A percentile compares a stretch with the other conserved stretches of the same genome.
Evolutionary conservation across 2,797 vertebrate genomes (phyloP).

Genomic region (Lateolabrax maculatus): DNA sequence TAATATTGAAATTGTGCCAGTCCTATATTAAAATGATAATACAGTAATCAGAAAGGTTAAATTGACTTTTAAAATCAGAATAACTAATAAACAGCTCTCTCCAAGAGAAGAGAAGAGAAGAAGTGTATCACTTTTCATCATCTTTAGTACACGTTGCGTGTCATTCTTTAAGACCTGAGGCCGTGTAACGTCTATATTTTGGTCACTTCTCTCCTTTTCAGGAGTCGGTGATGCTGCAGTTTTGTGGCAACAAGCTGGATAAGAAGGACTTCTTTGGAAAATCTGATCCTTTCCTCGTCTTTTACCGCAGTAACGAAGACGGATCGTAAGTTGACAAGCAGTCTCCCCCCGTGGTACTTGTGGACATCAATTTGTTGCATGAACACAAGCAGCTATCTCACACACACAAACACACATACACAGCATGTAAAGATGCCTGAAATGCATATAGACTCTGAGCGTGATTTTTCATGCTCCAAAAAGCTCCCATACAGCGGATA

Average conservation of each 20-base stretch:
- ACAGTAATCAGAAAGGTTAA: not conserved
- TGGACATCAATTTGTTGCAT: conserved; percentile 11
- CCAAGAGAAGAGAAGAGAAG: not conserved
- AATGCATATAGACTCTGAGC: conserved; percentile 23
- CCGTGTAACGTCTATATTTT: conserved; percentile 6
- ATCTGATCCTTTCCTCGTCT: conserved; percentile 94
- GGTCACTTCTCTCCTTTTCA: conserved; percentile 59
- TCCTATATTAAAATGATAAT: not conserved
- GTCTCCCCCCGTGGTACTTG: not conserved
- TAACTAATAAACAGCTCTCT: not conserved
- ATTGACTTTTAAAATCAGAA: not conserved
- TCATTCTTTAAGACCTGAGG: not conserved
- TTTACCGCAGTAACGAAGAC: conserved; percentile 94
- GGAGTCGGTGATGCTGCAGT: conserved; percentile 95
- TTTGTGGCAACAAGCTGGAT: conserved; percentile 95
- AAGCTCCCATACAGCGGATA: conserved; percentile 45
- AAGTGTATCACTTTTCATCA: not conserved
- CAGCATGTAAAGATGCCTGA: conserved; percentile 21
- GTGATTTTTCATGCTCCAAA: conserved; percentile 68
- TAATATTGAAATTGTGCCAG: not conserved
- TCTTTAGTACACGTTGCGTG: no score
- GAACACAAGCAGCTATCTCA: conserved; percentile 11
- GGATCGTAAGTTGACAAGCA: conserved; percentile 88
- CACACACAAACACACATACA: not conserved
- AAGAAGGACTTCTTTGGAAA: conserved; percentile 98